Evolutionary conservation across 2,113 vertebrate genomes (phyloP).

Genomic region (Vidua macroura): DNA sequence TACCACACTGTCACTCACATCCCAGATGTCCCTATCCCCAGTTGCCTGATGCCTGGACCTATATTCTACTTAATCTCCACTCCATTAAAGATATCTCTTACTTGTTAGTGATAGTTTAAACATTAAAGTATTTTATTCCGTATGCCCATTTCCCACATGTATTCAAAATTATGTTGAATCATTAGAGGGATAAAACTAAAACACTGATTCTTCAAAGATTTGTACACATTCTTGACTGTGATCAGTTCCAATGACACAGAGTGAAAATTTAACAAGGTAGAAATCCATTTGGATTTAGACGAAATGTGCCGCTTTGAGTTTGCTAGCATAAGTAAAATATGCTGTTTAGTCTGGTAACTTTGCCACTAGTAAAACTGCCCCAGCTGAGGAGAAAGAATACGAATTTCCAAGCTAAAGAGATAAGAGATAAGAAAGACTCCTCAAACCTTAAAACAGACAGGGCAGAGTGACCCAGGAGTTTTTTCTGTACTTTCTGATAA

Average conservation of each 20-base stretch:
- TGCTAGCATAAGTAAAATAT: too few relatives aligned
- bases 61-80: not conserved
- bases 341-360: too few relatives aligned
- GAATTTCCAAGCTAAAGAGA: too few relatives aligned
- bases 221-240: not conserved
- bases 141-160: not conserved
- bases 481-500: too few relatives aligned
- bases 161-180: not conserved
- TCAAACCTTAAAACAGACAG: too few relatives aligned
- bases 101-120: not conserved
- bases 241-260: not conserved
- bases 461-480: too few relatives aligned
- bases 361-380: too few relatives aligned
- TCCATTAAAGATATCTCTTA: not conserved
- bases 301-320: too few relatives aligned
- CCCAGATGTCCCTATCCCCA: not conserved
- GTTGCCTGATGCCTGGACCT: rapidly evolving
- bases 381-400: too few relatives aligned
- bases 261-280: too few relatives aligned
- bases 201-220: not conserved
- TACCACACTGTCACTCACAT: not conserved
- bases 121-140: not conserved
- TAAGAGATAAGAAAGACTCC: too few relatives aligned
- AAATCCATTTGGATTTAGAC: too few relatives aligned
- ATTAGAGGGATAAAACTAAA: not conserved